Evolutionary conservation across 92 coral and sea anemone species (phyloP).

Genomic region (Pocillopora meandrina): DNA sequence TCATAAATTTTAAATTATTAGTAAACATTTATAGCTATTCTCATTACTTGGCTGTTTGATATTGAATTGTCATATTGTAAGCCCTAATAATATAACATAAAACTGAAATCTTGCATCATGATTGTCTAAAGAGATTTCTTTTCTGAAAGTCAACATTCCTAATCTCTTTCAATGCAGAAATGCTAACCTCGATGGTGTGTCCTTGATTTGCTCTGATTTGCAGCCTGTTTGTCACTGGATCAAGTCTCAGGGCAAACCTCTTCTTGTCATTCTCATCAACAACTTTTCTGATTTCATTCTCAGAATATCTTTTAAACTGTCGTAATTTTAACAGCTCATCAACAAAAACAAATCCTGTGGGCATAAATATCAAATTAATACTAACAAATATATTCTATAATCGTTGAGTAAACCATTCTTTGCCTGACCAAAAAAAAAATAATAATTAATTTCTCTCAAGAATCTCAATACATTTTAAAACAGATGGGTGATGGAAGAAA

Average conservation of each 20-base stretch:
- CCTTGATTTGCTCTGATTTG: constrained; percentile 86
- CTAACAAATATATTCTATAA: background rate
- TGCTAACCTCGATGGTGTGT: constrained; percentile 67
- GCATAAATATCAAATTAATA: background rate
- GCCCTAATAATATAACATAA: too few relatives aligned
- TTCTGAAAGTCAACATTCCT: background rate
- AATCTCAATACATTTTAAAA: too few relatives aligned
- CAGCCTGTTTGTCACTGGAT: constrained; percentile 59
- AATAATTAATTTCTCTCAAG: background rate
- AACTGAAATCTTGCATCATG: background rate
- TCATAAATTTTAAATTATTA: too few relatives aligned
- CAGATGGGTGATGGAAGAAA: too few relatives aligned
- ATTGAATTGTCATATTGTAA: too few relatives aligned
- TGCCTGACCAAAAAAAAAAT: background rate
- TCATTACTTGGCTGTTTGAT: too few relatives aligned
- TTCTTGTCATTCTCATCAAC: constrained; percentile 79
- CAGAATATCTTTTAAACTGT: constrained; percentile 70
- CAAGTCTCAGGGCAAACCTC: constrained; percentile 69
- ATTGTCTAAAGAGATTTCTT: background rate
- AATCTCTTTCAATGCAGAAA: background rate
- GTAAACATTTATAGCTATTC: too few relatives aligned
- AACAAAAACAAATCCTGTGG: constrained; percentile 73
- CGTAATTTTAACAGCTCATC: constrained; percentile 64
- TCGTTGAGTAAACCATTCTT: background rate
- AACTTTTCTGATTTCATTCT: constrained; percentile 58